Evolutionary conservation across 2,888 invertebrate genomes (phyloP).

Genomic region (Busseola fusca): DNA sequence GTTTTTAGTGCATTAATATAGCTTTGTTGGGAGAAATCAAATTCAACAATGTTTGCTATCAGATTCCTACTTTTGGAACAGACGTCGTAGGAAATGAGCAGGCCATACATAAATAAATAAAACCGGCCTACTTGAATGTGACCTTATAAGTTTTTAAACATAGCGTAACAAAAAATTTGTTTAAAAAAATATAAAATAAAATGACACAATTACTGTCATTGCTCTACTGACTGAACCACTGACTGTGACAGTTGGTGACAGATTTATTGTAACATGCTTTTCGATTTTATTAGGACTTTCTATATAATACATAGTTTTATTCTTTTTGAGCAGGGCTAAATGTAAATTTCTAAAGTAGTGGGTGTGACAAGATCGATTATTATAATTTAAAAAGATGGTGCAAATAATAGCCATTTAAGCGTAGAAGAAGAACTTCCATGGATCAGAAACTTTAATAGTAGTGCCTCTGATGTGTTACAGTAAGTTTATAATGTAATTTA

Average conservation of each 20-base stretch:
- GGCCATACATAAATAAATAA: not conserved
- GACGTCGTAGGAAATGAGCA: too few relatives aligned
- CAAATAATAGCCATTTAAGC: constrained; percentile 10
- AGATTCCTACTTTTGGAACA: not conserved
- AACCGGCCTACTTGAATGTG: not conserved
- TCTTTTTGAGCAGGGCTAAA: constrained; percentile 27
- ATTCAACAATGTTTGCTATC: too few relatives aligned
- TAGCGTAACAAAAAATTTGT: not conserved
- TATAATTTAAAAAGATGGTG: constrained; percentile 8
- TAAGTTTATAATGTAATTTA: constrained; percentile 5
- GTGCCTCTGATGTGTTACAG: constrained; percentile 25
- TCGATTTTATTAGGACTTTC: constrained; percentile 16
- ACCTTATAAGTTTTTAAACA: not conserved
- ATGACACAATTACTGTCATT: constrained; percentile 1
- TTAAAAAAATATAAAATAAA: not conserved
- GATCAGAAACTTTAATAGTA: constrained; percentile 11
- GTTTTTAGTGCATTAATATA: too few relatives aligned
- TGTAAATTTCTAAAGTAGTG: constrained; percentile 17
- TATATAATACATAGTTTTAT: constrained; percentile 19
- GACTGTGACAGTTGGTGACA: constrained; percentile 18
- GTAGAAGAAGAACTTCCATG: constrained; percentile 22
- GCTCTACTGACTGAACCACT: not conserved
- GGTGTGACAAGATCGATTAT: not conserved
- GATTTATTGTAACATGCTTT: constrained; percentile 27
- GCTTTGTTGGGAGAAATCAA: too few relatives aligned